Evolutionary conservation across 2,888 invertebrate genomes (phyloP), one percentile per base, ranked within the genome.

Genomic region (Protodeltote pygarga): DNA sequence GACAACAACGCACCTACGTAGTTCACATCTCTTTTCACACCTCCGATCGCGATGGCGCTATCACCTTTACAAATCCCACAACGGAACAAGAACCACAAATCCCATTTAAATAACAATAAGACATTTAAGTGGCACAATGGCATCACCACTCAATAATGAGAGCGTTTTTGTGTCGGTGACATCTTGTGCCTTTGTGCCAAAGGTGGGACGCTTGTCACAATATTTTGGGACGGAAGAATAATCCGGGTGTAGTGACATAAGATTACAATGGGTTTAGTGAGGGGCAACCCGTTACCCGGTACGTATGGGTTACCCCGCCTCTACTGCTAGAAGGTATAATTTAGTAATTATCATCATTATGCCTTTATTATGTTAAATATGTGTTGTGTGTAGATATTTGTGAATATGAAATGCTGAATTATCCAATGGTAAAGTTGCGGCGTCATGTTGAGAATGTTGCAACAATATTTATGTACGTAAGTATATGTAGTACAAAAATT

Each of bases 161-260:
- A n/a, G 32, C 49, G 41, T 28, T 46, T 38, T 37, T 45, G 50
- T 53, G 46, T 29, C 44, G 15, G 37, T 35, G 40, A 46, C 58
- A 44, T 38, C 15, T 35, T 17, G 25, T 9, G 19, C 24, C 59
- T 62, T 57, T 64, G 58, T 67, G 41, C 10, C 41, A 42, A 46
- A 65, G 66, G 68, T 66, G 67, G 65, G 55, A 35, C 59, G 59
- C 46, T 42, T 79, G 81, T 83, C 82, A 82, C 78, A 82, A 83
- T 78, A 82, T 81, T 81, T 61, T 75, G 73, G 65, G 65, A 65
- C 59, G 63, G 6, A 50, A 53, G 55, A 34, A 33, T 55, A 59
- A 42, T 45, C 59, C 48, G 54, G 54, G 46, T 54, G 62, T 47
- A 28, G 35, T 40, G 50, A 52, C 60, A 49, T 32, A 25, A 15